Conservation (phyloP, 2,113 vertebrate species). For the Nasalis larvatus region DNA sequence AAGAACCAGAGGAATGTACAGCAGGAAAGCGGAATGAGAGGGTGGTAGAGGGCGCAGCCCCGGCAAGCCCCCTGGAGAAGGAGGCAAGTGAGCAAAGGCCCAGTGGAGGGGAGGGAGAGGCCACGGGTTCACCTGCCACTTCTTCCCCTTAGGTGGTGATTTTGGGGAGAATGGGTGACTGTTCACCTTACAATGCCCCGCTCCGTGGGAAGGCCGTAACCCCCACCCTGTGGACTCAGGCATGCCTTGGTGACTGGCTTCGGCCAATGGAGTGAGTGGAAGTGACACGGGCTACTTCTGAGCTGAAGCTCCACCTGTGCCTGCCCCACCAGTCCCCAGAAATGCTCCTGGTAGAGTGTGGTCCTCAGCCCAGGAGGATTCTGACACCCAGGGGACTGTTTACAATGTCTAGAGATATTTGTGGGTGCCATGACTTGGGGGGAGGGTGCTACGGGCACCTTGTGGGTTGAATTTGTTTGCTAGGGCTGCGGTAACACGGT, state of each 20-base stretch:
- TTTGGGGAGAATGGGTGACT: not conserved
- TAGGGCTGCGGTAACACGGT: not conserved
- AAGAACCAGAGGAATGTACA: not conserved
- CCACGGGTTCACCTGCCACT: not conserved
- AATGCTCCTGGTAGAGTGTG: not conserved
- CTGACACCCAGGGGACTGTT: not conserved
- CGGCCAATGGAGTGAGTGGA: too few relatives aligned
- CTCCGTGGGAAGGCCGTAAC: fast-evolving
- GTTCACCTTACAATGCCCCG: too few relatives aligned
- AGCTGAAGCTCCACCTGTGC: too few relatives aligned
- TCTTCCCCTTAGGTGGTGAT: too few relatives aligned
- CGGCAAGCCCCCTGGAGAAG: fast-evolving
- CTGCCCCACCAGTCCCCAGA: not conserved
- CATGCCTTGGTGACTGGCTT: not conserved
- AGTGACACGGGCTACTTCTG: fast-evolving
- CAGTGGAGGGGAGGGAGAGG: too few relatives aligned
- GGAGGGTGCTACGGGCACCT: not conserved
- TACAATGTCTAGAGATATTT: not conserved
- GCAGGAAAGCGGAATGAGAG: fast-evolving
- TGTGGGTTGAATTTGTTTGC: too few relatives aligned
- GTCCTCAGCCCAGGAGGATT: not conserved
- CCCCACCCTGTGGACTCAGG: fast-evolving
- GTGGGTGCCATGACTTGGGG: too few relatives aligned
- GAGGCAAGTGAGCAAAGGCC: not conserved
- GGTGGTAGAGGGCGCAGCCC: too few relatives aligned